Percentiles rank a stretch among this genome's conserved stretches.
phyloP scores from a whole-genome alignment of 2,888 invertebrate genomes.

The Plutella xylostella region DNA sequence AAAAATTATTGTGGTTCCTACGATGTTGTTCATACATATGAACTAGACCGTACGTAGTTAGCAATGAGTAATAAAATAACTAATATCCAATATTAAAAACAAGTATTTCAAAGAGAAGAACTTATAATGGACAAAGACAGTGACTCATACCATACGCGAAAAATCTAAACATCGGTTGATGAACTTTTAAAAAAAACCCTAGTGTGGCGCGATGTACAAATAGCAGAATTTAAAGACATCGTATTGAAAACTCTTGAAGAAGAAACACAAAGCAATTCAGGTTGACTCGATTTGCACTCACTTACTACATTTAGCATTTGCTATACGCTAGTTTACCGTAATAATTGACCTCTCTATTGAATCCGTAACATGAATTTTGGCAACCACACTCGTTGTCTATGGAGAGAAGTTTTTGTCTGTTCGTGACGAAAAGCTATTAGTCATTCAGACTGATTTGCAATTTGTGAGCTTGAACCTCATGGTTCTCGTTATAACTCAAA shows the following conservation, averaged over 20 bases:
- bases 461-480: no score
- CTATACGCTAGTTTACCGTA: neutral
- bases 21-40: no score
- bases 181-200: constrained; percentile 1
- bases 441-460: neutral
- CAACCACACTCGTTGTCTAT: neutral
- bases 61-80: no score
- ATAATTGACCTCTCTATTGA: neutral
- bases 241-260: no score
- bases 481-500: no score
- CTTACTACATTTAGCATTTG: neutral
- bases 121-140: neutral
- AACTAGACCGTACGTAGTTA: no score
- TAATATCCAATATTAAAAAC: no score
- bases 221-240: no score
- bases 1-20: no score
- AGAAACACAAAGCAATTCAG: neutral
- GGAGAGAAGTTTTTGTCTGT: neutral
- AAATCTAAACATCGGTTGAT: neutral
- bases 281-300: neutral
- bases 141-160: neutral
- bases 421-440: constrained; percentile 1
- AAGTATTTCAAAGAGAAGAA: no score
- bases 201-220: neutral
- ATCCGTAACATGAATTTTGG: constrained; percentile 2